Percentiles rank a stretch among this genome's conserved stretches.
Evolutionary conservation across 2,113 vertebrate genomes (phyloP).

Genomic region (Callorhinus ursinus): DNA sequence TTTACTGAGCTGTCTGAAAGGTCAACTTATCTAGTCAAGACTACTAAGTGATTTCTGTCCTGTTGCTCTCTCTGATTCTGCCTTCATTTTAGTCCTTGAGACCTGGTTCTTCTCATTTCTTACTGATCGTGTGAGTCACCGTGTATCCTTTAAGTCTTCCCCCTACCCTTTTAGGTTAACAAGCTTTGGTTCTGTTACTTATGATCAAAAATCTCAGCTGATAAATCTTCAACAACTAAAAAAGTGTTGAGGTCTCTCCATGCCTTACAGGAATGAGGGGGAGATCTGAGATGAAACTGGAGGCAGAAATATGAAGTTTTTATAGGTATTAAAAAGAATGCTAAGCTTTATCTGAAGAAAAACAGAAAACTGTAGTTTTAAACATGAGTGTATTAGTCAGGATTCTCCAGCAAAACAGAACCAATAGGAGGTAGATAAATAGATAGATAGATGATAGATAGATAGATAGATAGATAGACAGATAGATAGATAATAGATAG

Average conservation of each 20-base stretch:
- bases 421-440: background rate
- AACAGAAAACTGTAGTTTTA: background rate
- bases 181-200: background rate
- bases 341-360: conserved; percentile 28
- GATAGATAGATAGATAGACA: background rate
- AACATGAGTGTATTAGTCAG: background rate
- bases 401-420: conserved; percentile 3
- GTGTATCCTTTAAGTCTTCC: background rate
- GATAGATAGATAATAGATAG: no score
- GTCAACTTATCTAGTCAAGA: background rate
- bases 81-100: background rate
- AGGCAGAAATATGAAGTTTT: background rate
- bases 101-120: background rate
- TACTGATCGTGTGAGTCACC: background rate
- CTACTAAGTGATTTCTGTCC: background rate
- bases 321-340: background rate
- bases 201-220: background rate
- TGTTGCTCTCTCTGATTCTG: background rate
- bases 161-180: background rate
- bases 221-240: background rate
- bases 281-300: background rate
- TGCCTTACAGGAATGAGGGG: background rate
- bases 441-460: background rate
- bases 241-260: background rate
- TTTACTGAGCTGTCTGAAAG: background rate